Percentiles rank a stretch among this genome's conserved stretches.
Evolutionary conservation across 2,113 vertebrate species (phyloP).

Genomic region (Sylvietta virens): DNA sequence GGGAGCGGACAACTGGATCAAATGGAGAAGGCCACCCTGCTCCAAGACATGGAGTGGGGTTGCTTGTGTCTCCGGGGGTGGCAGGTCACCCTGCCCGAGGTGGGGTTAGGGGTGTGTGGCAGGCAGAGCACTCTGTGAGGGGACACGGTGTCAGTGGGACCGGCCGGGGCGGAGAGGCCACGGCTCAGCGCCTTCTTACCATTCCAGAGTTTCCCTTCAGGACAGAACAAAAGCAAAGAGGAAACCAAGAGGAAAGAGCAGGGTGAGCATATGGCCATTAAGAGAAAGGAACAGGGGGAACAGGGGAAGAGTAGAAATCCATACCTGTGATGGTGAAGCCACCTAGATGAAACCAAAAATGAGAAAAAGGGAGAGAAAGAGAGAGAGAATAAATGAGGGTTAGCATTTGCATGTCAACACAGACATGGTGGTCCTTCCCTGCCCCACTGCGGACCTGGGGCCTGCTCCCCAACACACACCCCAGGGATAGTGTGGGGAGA

Average conservation of each 20-base stretch:
- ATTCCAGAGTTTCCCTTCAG: conserved; percentile 74
- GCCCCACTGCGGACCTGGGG: background rate
- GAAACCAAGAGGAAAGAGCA: conserved; percentile 48
- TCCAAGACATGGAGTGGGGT: background rate
- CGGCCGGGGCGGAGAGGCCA: rapidly evolving
- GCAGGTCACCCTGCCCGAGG: background rate
- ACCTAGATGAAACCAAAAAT: conserved; percentile 69
- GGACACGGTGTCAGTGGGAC: background rate
- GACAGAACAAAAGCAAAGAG: conserved; percentile 49
- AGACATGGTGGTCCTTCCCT: background rate
- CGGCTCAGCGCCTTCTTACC: conserved; percentile 58
- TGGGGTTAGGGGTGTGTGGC: conserved; percentile 25
- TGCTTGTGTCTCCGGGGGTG: background rate
- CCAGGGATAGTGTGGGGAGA: background rate
- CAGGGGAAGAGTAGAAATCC: conserved; percentile 46
- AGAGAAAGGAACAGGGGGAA: background rate
- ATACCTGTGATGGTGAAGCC: conserved; percentile 84
- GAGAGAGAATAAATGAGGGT: conserved; percentile 17
- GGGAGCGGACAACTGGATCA: background rate
- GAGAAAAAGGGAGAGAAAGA: conserved; percentile 5
- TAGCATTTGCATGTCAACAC: background rate
- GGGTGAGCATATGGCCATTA: background rate
- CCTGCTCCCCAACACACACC: background rate
- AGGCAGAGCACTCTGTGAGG: conserved; percentile 35
- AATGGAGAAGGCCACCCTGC: background rate